phyloP scores from a whole-genome alignment of 53 echinoderm and acorn worm genomes.

The Paracentrotus lividus region DNA sequence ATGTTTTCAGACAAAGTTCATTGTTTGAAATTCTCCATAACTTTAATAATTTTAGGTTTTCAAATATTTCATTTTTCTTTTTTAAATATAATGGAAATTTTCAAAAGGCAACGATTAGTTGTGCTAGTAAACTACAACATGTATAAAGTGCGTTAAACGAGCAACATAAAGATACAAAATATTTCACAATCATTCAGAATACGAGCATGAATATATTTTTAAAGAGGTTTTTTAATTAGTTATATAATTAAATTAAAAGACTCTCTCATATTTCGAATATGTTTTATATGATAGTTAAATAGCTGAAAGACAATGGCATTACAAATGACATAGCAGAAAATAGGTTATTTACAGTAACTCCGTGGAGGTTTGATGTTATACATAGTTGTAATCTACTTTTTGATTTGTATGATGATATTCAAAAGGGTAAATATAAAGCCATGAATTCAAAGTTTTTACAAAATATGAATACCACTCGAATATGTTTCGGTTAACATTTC shows the following conservation, averaged over 20 bases:
- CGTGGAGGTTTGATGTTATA: no score
- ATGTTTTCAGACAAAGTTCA: not conserved
- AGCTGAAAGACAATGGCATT: constrained; percentile 23
- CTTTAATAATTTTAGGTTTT: not conserved
- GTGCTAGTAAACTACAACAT: not conserved
- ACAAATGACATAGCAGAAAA: not conserved
- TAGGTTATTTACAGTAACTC: no score
- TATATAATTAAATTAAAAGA: not conserved
- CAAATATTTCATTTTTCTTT: not conserved
- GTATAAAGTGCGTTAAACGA: constrained; percentile 20
- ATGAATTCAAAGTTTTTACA: no score
- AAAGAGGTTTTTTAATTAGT: not conserved
- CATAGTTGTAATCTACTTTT: no score
- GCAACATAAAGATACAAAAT: not conserved
- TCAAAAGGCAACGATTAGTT: not conserved
- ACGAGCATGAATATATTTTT: not conserved
- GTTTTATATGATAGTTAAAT: not conserved
- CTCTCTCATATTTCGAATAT: not conserved
- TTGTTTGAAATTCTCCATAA: not conserved
- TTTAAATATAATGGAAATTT: not conserved
- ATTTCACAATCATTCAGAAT: not conserved
- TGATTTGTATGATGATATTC: no score
- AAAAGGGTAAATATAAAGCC: no score
- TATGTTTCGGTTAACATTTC: no score
- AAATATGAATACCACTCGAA: no score